Evolutionary conservation across 2,888 invertebrate species (phyloP), one percentile per base, ranked within the genome.

Genomic region (Caradrina kadenii): DNA sequence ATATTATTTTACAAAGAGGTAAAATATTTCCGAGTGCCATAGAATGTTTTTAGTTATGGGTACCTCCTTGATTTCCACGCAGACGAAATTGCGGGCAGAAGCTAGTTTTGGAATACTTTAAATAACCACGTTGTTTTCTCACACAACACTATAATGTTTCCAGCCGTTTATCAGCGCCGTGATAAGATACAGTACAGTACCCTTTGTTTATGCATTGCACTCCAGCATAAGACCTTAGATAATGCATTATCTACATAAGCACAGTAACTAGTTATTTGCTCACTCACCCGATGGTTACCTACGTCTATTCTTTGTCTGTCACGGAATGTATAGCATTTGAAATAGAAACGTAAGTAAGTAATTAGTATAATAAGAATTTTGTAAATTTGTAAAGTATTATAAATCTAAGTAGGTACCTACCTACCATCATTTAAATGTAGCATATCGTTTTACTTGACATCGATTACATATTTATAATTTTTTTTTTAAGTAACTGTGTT

Each of bases 101-200:
- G 5, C 15, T 45, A 45, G 17, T 69, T 81, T 80, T 79, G 60
- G 75, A 78, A 77, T 73, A 78, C 76, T 79, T 86, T 77, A 84
- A 85, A 88, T 85, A 89, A 83, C 86, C 84, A 86, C 83, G 86
- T 86, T 86, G 84, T 87, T 88, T 87, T 87, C 90, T 88, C 86
- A 88, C 86, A 88, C 90, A 91, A 88, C 88, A 89, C 87, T 90
- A 88, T 90, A 90, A 92, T 89, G 90, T 90, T 89, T 88, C 88
- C 82, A 87, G 87, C 17, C 79, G 82, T 86, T 94, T 93, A 94
- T 94, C 94, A 90, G 88, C 67, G 86, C 75, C 81, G 73, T 87
- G 94, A 95, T 94, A 94, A 94, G 94, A 94, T 94, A 93, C 70
- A 88, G 88, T 89, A 91, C 88, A 91, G 91, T 90, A 90, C 90